phyloP scores from a whole-genome alignment of 2,113 vertebrate species.

The Origma solitaria region DNA sequence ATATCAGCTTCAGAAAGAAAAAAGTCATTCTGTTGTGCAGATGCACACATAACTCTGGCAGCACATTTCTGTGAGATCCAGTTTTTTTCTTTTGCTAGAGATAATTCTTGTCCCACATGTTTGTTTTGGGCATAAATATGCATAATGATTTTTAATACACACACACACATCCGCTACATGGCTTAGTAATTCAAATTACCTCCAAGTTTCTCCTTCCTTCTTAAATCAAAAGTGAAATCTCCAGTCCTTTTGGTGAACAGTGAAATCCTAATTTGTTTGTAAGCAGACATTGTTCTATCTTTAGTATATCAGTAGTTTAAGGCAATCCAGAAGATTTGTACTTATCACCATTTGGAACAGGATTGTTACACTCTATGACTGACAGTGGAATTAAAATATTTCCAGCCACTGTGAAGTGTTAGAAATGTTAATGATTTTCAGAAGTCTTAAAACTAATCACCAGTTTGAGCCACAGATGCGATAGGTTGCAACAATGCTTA shows the following conservation, averaged over 20 bases:
- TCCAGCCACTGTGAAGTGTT: conserved; percentile 4
- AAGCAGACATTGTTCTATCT: conserved; percentile 41
- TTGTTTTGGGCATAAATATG: neutral
- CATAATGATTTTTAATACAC: neutral
- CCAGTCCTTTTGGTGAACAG: neutral
- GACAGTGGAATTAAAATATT: conserved; percentile 59
- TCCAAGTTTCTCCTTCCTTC: neutral
- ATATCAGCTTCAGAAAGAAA: neutral
- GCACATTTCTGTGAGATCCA: neutral
- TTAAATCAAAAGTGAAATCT: conserved; percentile 48
- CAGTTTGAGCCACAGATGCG: neutral
- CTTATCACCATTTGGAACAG: conserved; percentile 52
- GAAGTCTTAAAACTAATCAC: neutral
- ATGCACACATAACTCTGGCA: neutral
- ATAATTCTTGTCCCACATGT: neutral
- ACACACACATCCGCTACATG: neutral
- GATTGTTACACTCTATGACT: conserved; percentile 56
- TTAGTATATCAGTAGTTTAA: conserved; percentile 61
- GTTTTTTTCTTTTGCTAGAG: neutral
- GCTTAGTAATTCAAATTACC: conserved; percentile 17
- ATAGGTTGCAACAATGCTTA: neutral
- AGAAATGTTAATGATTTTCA: conserved; percentile 50
- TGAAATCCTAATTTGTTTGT: conserved; percentile 20
- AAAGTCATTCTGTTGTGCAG: neutral
- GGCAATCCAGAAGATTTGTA: conserved; percentile 64